phyloP scores from a whole-genome alignment of 2,797 vertebrate genomes.

The Argentina silus region DNA sequence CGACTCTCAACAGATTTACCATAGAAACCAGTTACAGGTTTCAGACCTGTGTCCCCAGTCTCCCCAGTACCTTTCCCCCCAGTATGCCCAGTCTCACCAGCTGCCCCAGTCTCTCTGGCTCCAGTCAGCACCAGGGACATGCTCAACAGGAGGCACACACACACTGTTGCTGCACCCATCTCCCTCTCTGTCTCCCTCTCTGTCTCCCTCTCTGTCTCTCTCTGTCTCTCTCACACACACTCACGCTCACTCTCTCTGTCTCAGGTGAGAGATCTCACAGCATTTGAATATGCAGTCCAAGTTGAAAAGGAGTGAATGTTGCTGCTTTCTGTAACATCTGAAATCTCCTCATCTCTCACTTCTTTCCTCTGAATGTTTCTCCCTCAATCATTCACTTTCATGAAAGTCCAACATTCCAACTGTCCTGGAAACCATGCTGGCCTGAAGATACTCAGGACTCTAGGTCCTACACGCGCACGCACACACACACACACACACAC shows the following conservation, averaged over 20 bases:
- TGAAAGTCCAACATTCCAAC: too few species aligned
- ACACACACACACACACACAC: slow-evolving; percentile 3
- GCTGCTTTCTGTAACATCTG: too few species aligned
- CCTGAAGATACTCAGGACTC: slow-evolving; percentile 84
- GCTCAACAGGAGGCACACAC: slow-evolving; percentile 48
- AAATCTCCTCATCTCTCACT: too few species aligned
- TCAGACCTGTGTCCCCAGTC: background rate
- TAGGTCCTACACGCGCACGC: slow-evolving; percentile 80
- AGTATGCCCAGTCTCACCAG: background rate
- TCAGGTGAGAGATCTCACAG: background rate
- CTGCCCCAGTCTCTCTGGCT: slow-evolving; percentile 1
- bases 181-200: background rate
- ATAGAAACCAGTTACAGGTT: background rate
- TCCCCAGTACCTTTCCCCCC: background rate
- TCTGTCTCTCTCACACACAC: background rate
- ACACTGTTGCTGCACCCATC: slow-evolving; percentile 25
- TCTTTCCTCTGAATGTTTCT: too few species aligned
- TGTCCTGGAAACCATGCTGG: slow-evolving; percentile 79
- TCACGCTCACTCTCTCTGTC: background rate
- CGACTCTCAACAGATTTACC: background rate
- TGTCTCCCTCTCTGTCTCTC: background rate
- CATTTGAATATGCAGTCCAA: background rate
- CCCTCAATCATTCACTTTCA: too few species aligned
- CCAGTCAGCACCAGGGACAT: background rate
- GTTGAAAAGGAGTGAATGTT: background rate